These are phyloP conservation scores for Holacanthella duospinosa DNA, from an alignment of 2,888 invertebrate genomes.

Conservation along the genomic window DNA sequence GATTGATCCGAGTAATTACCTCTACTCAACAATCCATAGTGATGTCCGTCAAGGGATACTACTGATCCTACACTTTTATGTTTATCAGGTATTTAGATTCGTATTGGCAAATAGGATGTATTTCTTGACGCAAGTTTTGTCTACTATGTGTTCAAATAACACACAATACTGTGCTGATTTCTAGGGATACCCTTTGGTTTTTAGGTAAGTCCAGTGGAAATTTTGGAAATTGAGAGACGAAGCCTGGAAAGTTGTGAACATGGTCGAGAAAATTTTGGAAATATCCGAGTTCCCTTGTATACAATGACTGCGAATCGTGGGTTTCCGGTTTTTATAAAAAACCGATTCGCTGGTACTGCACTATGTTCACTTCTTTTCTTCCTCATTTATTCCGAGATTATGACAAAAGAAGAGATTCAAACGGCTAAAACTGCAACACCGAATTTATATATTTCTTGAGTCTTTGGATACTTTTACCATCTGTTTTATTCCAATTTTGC, in stretches of 20 bases:
- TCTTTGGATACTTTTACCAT: no score
- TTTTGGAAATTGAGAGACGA: constrained; percentile 41
- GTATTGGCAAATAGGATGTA: no score
- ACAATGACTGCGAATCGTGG: constrained; percentile 45
- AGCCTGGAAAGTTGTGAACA: constrained; percentile 42
- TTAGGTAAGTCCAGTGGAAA: constrained; percentile 40
- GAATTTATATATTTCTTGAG: neutral
- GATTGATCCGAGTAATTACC: constrained; percentile 39
- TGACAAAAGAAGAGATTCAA: constrained; percentile 12
- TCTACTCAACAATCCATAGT: constrained; percentile 40
- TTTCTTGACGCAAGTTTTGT: neutral
- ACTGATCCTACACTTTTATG: constrained; percentile 43
- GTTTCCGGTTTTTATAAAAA: constrained; percentile 46
- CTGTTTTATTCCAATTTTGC: no score
- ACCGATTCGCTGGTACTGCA: constrained; percentile 46
- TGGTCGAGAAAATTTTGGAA: constrained; percentile 46
- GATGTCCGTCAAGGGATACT: constrained; percentile 32
- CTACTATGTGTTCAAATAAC: neutral
- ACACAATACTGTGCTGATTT: constrained; percentile 7
- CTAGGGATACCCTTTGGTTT: no score
- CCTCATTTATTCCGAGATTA: constrained; percentile 5
- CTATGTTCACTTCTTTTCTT: constrained; percentile 42
- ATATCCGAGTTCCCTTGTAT: constrained; percentile 45
- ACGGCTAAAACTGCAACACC: constrained; percentile 5
- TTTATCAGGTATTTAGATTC: constrained; percentile 41